Base-by-base conservation (phyloP, 2,888 invertebrate genomes). In the Eudemis profundana region DNA sequence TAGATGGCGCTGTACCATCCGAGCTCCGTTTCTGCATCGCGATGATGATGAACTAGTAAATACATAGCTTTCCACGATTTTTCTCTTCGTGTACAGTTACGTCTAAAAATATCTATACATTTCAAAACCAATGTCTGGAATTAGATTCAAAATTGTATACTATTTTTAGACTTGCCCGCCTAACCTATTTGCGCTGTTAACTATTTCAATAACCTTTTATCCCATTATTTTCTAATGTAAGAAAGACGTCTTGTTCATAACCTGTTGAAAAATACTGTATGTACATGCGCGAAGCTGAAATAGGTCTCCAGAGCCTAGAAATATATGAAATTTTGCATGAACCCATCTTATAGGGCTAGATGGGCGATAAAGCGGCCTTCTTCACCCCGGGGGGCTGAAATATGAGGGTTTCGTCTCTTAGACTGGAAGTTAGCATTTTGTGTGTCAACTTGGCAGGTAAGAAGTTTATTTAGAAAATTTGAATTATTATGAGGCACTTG, bases 351-450 rank as follows among this genome's bases (percentile, higher is more conserved):
- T 44, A 38, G 27, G 50, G 23, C 33, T 44, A 42, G 50, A 59
- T 59, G 27, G 64, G 36, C 64, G 33, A 64, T 64, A 64, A 64
- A 59, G 36, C 54, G 44, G 42, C 50, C 21, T 50, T 47, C 17
- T 29, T 42, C 62, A 46, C 54, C 10, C 17, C 27, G 33, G 44
- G 51, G 23, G 64, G 14, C 17, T 46, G 36, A 59, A 51, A 59
- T 64, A 64, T 44, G 44, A 46, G 23, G 50, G 44, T 59, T 54
- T n/a, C 44, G 36, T 29, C 14, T 42, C 17, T 42, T 57, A 57
- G 33, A 29, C 56, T 49, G 17, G 33, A 12, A 42, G 17, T 15
- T 7, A 14, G 38, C 27, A 27, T 56, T 44, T 44, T 44, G 29
- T 44, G 42, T n/a, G 27, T 27, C 56, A 44, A 4, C 56, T 4